Conservation (phyloP, 2,113 vertebrate genomes). For the Cyphotilapia sp. region DNA sequence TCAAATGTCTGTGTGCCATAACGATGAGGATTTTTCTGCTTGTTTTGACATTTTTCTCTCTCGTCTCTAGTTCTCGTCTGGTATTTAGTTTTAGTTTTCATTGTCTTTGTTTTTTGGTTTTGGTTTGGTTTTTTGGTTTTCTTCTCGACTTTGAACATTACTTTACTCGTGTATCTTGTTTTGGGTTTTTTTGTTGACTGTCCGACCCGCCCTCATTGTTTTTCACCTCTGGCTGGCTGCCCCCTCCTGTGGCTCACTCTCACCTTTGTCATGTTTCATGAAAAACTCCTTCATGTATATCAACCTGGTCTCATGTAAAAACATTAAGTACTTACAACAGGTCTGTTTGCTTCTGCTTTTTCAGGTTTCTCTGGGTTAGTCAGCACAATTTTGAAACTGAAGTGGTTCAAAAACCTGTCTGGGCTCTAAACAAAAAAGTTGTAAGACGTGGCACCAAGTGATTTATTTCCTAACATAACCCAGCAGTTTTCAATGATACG, state of each 20-base stretch:
- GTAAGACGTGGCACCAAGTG: neutral
- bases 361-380: neutral
- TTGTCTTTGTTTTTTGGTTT: neutral
- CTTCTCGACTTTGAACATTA: neutral
- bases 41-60: neutral
- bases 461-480: neutral
- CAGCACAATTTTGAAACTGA: neutral
- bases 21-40: neutral
- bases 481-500: accelerated
- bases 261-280: neutral
- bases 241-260: neutral
- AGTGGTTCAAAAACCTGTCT: neutral
- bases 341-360: neutral
- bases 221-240: neutral
- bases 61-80: neutral
- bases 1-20: neutral
- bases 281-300: neutral
- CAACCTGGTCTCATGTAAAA: neutral
- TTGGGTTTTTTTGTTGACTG: accelerated
- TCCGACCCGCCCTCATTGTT: neutral
- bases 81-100: neutral
- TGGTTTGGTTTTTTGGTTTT: neutral
- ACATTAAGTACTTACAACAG: neutral
- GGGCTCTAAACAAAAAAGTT: neutral
- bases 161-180: neutral